A percentile compares a stretch with the other conserved stretches of the same genome.
phyloP scores from a whole-genome alignment of 2,113 vertebrate species.

The Pleuronectes platessa region DNA sequence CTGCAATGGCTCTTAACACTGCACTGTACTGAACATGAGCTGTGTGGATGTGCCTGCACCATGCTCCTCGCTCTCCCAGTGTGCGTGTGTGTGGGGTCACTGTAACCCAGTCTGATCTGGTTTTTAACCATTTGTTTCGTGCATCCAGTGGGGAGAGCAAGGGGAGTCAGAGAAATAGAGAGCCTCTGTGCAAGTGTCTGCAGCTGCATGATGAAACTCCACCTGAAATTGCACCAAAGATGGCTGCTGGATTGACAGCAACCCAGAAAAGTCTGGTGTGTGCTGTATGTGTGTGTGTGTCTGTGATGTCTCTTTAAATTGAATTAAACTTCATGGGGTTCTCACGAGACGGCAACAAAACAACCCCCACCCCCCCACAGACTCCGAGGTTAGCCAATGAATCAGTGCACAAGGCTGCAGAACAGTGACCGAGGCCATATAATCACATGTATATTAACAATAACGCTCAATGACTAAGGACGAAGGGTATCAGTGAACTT shows the following conservation, averaged over 20 bases:
- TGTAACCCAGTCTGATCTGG: conserved; percentile 58
- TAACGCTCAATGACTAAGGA: neutral
- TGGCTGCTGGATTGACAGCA: conserved; percentile 65
- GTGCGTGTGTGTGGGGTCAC: conserved; percentile 12
- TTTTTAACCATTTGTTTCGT: conserved; percentile 52
- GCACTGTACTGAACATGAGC: conserved; percentile 16
- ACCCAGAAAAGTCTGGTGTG: conserved; percentile 10
- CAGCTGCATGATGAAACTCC: conserved; percentile 55
- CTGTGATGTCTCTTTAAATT: conserved; percentile 61
- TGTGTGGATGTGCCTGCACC: conserved; percentile 29
- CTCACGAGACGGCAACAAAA: conserved; percentile 53
- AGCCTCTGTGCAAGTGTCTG: neutral
- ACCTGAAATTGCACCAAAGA: conserved; percentile 67
- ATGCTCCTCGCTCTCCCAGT: neutral
- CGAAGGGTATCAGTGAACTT: conserved; percentile 69
- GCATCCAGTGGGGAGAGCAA: neutral
- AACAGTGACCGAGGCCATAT: no score
- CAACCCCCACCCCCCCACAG: neutral
- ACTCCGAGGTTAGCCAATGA: neutral
- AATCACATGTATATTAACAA: neutral
- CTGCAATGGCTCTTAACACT: conserved; percentile 2
- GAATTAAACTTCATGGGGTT: conserved; percentile 63
- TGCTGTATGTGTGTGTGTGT: neutral
- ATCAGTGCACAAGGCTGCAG: neutral
- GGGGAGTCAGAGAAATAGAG: neutral